Percentiles rank a stretch among this genome's conserved stretches.
These are phyloP conservation scores for Apeltes quadracus DNA, from an alignment of 2,113 vertebrate genomes.

Conservation along the genomic window DNA sequence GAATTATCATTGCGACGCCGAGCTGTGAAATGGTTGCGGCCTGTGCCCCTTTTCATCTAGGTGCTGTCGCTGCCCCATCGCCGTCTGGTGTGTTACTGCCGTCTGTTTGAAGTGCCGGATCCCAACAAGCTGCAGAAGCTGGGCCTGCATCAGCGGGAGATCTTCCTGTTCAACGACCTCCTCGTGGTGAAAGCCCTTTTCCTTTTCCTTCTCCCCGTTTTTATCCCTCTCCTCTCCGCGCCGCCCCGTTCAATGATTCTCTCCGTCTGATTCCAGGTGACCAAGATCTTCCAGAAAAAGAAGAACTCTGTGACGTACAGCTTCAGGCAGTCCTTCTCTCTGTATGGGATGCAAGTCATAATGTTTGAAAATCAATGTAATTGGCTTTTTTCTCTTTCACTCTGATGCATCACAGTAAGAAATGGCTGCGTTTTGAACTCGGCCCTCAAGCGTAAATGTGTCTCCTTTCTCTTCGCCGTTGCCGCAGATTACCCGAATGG, in stretches of 20 bases:
- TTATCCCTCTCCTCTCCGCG: background rate
- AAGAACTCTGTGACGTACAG: constrained; percentile 98
- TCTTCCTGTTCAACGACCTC: constrained; percentile 99
- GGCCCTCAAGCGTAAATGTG: constrained; percentile 39
- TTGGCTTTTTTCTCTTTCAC: constrained; percentile 55
- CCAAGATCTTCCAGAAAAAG: constrained; percentile 99
- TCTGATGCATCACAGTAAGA: constrained; percentile 32
- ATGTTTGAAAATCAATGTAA: constrained; percentile 98
- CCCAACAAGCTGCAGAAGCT: constrained; percentile 97
- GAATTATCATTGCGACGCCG: too few species aligned
- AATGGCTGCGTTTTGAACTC: constrained; percentile 39
- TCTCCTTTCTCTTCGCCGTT: constrained; percentile 35
- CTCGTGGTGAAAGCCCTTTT: constrained; percentile 84
- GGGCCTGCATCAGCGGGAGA: constrained; percentile 97
- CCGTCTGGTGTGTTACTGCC: constrained; percentile 96
- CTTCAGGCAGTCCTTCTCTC: constrained; percentile 97
- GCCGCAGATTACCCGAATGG: constrained; percentile 94
- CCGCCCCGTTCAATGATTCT: background rate
- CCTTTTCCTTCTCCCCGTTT: background rate
- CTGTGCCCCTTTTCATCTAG: constrained; percentile 70
- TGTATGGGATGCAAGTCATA: constrained; percentile 96
- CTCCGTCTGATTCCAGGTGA: constrained; percentile 83
- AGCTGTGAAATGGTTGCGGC: constrained; percentile 45
- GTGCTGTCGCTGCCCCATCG: constrained; percentile 95
- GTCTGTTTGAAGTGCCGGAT: constrained; percentile 98